Evolutionary conservation across 2,888 invertebrate species (phyloP).

Genomic region (Galerucella pusilla): DNA sequence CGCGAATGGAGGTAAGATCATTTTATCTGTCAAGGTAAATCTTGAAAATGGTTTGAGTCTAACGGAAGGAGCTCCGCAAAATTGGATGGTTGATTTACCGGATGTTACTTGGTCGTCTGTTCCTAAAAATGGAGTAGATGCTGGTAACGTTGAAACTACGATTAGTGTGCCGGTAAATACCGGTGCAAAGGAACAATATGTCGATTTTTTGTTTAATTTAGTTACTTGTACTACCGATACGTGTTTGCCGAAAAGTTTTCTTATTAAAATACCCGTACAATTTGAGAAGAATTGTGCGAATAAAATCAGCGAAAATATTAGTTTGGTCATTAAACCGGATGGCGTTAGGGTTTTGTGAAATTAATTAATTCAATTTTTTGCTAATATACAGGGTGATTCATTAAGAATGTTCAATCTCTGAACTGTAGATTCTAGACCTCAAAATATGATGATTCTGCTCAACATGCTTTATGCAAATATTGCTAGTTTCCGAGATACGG

Average conservation of each 20-base stretch:
- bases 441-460: too few relatives aligned
- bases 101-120: slow-evolving; percentile 60
- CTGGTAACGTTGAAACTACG: slow-evolving; percentile 56
- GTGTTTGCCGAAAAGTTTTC: slow-evolving; percentile 61
- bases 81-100: slow-evolving; percentile 64
- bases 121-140: slow-evolving; percentile 56
- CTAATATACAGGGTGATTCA: too few relatives aligned
- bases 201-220: slow-evolving; percentile 59
- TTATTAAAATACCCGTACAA: slow-evolving; percentile 54
- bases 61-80: slow-evolving; percentile 69
- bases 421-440: too few relatives aligned
- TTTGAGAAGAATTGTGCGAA: slow-evolving; percentile 31
- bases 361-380: neutral
- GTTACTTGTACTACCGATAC: slow-evolving; percentile 59
- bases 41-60: slow-evolving; percentile 67
- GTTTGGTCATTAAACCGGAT: slow-evolving; percentile 20
- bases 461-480: too few relatives aligned
- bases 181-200: slow-evolving; percentile 34
- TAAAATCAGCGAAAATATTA: slow-evolving; percentile 38
- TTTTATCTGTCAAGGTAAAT: slow-evolving; percentile 61
- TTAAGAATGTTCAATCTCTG: too few relatives aligned
- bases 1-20: slow-evolving; percentile 63
- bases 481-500: too few relatives aligned
- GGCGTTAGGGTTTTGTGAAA: slow-evolving; percentile 11
- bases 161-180: slow-evolving; percentile 54